These are phyloP conservation scores for Uropsilus gracilis DNA, from an alignment of 2,113 vertebrate species.

Conservation along the genomic window DNA sequence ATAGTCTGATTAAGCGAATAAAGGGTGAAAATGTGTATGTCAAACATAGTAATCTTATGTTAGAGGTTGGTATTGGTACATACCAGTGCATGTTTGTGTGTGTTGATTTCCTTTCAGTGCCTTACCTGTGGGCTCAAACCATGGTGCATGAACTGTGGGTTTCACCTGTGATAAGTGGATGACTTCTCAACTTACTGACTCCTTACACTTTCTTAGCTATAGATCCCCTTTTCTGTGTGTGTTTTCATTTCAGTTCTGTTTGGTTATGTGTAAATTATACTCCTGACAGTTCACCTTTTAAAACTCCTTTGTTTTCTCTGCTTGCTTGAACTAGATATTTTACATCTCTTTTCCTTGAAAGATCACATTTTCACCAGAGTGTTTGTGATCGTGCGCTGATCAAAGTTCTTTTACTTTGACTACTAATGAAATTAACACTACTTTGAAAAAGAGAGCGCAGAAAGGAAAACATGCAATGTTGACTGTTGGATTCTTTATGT, in stretches of 20 bases:
- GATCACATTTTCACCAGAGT: conserved; percentile 87
- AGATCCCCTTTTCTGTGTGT: conserved; percentile 61
- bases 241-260: conserved; percentile 77
- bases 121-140: conserved; percentile 76
- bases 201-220: conserved; percentile 70
- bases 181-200: conserved; percentile 57
- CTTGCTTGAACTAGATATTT: conserved; percentile 76
- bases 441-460: conserved; percentile 43
- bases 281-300: conserved; percentile 49
- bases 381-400: conserved; percentile 81
- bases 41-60: conserved; percentile 99
- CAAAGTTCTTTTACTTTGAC: conserved; percentile 74
- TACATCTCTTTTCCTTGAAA: conserved; percentile 80
- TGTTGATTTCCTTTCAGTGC: conserved; percentile 82
- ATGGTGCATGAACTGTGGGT: conserved; percentile 86
- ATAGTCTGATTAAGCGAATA: conserved; percentile 96
- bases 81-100: conserved; percentile 90
- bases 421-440: conserved; percentile 77
- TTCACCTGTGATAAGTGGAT: conserved; percentile 78
- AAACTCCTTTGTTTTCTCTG: conserved; percentile 69
- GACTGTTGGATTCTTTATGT: conserved; percentile 72
- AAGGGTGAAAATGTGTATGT: conserved; percentile 98
- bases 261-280: conserved; percentile 64
- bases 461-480: conserved; percentile 62
- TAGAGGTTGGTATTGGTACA: conserved; percentile 96